Percentiles rank a stretch among this genome's conserved stretches.
Evolutionary conservation across 1,140 invertebrate genomes (phyloP).

Genomic region (Paraescarpia echinospica): DNA sequence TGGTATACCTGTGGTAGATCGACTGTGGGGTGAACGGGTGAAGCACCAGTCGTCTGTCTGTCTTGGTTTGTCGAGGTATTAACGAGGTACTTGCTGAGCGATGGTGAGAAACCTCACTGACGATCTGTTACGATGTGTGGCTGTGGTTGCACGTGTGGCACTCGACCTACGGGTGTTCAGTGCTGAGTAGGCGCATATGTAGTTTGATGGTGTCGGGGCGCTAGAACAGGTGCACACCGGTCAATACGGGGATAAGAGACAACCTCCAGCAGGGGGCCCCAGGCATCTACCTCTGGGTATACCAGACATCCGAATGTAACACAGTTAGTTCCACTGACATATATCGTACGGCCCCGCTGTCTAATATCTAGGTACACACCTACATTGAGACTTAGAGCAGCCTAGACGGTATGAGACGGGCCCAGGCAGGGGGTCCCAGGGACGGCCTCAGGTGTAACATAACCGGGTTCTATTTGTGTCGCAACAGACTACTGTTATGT

Average conservation of each 20-base stretch:
- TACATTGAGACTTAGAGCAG: no score
- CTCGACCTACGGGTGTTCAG: neutral
- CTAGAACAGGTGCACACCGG: neutral
- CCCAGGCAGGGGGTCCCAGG: no score
- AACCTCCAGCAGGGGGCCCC: neutral
- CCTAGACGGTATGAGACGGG: no score
- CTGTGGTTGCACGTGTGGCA: neutral
- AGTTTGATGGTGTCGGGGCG: no score
- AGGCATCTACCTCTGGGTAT: neutral
- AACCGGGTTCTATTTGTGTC: no score
- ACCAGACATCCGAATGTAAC: neutral
- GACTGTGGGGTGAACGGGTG: neutral
- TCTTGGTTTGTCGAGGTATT: neutral
- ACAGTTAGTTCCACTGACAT: neutral
- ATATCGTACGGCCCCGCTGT: neutral
- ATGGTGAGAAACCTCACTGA: neutral
- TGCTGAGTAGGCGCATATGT: neutral
- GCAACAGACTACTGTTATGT: neutral
- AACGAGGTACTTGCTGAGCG: neutral
- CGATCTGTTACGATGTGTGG: neutral
- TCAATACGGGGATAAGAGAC: neutral
- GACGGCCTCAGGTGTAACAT: no score
- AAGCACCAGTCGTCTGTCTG: neutral
- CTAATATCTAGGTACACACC: no score
- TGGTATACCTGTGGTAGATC: neutral